A percentile compares a stretch with the other conserved stretches of the same genome.
Evolutionary conservation across 2,888 invertebrate genomes (phyloP).

Genomic region (Pyrocoelia pectoralis): DNA sequence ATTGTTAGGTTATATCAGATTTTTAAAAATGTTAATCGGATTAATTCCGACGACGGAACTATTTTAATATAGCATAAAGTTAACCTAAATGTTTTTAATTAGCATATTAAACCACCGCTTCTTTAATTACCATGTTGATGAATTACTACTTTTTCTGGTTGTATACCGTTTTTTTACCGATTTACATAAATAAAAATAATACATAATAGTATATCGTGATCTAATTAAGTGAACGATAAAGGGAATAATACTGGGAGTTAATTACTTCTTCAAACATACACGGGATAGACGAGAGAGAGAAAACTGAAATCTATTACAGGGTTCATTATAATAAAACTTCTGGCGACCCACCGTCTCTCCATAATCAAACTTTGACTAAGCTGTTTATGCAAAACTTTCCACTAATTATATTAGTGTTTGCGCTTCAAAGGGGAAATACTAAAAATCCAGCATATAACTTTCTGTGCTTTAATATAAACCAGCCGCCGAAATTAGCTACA

Average conservation of each 20-base stretch:
- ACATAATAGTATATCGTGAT: not conserved
- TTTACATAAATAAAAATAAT: not conserved
- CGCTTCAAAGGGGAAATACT: too few relatives aligned
- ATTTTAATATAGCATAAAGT: not conserved
- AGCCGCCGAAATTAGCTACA: too few relatives aligned
- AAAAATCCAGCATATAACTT: too few relatives aligned
- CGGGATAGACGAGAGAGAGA: too few relatives aligned
- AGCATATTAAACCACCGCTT: not conserved
- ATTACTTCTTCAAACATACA: too few relatives aligned
- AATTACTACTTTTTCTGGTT: not conserved
- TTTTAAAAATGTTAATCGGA: not conserved
- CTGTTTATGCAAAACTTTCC: too few relatives aligned
- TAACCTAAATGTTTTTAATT: constrained; percentile 1
- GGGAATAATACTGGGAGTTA: not conserved
- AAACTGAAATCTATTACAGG: too few relatives aligned
- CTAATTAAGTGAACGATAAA: not conserved
- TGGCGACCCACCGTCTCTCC: too few relatives aligned
- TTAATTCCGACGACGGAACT: not conserved
- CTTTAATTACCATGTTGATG: not conserved
- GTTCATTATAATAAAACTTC: too few relatives aligned
- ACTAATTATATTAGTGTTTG: too few relatives aligned
- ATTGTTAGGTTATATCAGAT: constrained; percentile 1
- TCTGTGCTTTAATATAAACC: too few relatives aligned
- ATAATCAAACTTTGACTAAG: too few relatives aligned
- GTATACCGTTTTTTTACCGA: not conserved